Evolutionary conservation across 2,113 vertebrate species (phyloP), one percentile per base, ranked within the genome.

Genomic region (Ranitomeya variabilis): DNA sequence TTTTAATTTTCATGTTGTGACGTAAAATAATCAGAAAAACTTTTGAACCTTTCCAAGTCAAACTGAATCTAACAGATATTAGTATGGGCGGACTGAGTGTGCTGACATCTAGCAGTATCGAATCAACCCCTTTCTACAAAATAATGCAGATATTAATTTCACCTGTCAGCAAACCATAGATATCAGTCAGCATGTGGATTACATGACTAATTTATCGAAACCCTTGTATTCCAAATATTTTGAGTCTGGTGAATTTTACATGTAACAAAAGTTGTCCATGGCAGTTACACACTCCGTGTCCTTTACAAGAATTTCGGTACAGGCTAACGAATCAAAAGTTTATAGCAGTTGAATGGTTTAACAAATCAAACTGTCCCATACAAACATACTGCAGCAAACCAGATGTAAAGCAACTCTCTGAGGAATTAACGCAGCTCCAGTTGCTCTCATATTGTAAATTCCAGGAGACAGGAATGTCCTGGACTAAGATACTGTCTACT

Each of bases 381-480:
- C 79, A 92, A 93, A 92, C 90, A 92, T 92, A 94, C 90, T 89
- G 89, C 91, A 92, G 90, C 92, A 89, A 89, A 89, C 67, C 83
- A 92, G 52, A 91, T 94, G 92, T 93, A 86, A 89, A 90, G 92
- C 19, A 0, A 55, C 12, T 91, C 93, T 92, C 89, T 69, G 0
- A 87, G 92, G 93, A 93, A 88, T 79, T 90, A 66, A 19, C 66
- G 0, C 86, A 89, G 88, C 59, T 2, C 84, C 82, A 80, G 78
- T 90, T 91, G 86, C 90, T 91, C 60, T 90, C 84, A 81, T 0
- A 8, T 87, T 89, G 90, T 90, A 0, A 21, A 85, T 90, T 78
- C 87, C 91, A 86, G 67, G 57, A 86, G 88, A 88, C 77, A 90
- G 85, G 85, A 86, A 79, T 86, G 74, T 86, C 79, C 85, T 77